Conservation (phyloP, 1,140 invertebrate species). For the Archivesica marissinica region DNA sequence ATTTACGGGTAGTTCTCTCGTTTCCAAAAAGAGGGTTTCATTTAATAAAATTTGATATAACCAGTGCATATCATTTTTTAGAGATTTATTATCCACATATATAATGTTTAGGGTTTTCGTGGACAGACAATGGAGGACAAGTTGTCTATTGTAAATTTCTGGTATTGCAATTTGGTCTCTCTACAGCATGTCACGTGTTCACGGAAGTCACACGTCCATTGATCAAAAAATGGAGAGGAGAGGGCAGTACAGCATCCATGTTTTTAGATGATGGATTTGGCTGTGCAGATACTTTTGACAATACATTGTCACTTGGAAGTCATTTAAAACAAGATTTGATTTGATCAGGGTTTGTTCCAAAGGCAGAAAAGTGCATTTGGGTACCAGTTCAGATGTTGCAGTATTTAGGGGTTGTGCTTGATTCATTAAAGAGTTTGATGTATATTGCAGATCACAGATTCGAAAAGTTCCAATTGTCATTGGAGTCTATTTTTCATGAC, state of each 20-base stretch:
- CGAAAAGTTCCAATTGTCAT: background rate
- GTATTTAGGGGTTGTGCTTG: background rate
- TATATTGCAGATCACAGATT: background rate
- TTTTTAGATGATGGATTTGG: conserved; percentile 30
- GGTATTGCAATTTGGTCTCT: conserved; percentile 35
- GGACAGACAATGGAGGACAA: background rate
- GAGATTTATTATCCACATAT: conserved; percentile 13
- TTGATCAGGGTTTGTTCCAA: conserved; percentile 42
- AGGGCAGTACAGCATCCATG: conserved; percentile 31
- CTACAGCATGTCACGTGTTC: conserved; percentile 40
- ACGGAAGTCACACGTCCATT: conserved; percentile 36
- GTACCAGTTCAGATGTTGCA: conserved; percentile 16
- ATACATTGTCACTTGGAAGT: background rate
- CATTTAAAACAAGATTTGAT: conserved; percentile 21
- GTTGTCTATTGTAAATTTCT: conserved; percentile 16
- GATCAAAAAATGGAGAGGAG: conserved; percentile 35
- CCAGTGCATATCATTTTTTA: conserved; percentile 35
- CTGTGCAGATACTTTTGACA: background rate
- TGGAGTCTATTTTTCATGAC: background rate
- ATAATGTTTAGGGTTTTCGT: conserved; percentile 26
- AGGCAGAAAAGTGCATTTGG: conserved; percentile 43
- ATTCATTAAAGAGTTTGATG: background rate
- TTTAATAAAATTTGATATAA: conserved; percentile 47
- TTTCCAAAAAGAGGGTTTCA: conserved; percentile 6
- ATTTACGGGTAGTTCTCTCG: background rate